Base-by-base conservation (phyloP, 1,140 invertebrate species). In the Drosophila rhopaloa region DNA sequence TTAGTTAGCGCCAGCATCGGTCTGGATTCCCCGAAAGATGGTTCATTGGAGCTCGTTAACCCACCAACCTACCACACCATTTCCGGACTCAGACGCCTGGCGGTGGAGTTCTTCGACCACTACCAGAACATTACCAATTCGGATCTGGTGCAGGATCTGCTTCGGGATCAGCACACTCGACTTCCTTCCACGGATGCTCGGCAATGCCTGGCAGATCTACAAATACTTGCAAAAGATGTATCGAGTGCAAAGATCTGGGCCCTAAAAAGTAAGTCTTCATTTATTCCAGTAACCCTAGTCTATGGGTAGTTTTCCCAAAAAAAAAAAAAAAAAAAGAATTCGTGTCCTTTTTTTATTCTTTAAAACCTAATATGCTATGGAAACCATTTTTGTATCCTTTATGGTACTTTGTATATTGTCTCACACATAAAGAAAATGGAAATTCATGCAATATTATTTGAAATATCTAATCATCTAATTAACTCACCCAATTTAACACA, bases 121-220 rank as follows among this genome's bases (percentile, higher is more conserved):
- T 58, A 53, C 19, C 40, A 57, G 9, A 78, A 78, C 19, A 14
- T 77, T 16, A 71, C 75, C 2, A 14, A 51, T 1, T 10, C 13
- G 1, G 57, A 70, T n/a, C 16, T 76, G 16, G 3, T 13, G 1
- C 14, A 14, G 32, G 43, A 62, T 5, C 5, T 57, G n/a, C 32
- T 14, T 44, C 13, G 16, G 3, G 35, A 61, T 6, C 11, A 8
- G 19, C 4, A 9, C 7, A 8, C 35, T 0, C 43, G 56, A 13
- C 4, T 41, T 32, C 54, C 73, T 3, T 27, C 62, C 2, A 1
- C 11, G 10, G 14, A 58, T 14, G 75, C 77, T 48, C 9, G 54
- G 0, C 11, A 44, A 16, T 78, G 75, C 32, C n/a, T 78, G n/a
- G 41, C 46, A 16, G 74, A 78, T n/a, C 41, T 78, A 0, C 4